A percentile compares a stretch with the other conserved stretches of the same genome.
phyloP scores from a whole-genome alignment of 64 coral and sea anemone genomes.

The Pocillopora damicornis region DNA sequence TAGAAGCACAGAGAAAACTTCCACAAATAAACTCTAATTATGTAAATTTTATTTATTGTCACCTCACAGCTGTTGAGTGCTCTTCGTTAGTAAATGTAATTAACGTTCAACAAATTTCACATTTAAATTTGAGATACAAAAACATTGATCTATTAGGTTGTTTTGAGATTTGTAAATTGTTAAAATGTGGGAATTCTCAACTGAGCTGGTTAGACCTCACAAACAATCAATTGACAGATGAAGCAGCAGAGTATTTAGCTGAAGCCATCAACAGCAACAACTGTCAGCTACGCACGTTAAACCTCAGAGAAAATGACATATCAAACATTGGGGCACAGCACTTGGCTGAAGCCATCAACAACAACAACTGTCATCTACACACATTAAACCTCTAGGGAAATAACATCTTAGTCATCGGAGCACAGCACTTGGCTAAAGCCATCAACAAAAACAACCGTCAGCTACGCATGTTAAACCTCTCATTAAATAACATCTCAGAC shows the following conservation, averaged over 20 bases:
- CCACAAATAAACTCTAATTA: background rate
- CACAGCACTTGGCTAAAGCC: background rate
- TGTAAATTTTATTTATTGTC: background rate
- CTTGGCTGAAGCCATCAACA: background rate
- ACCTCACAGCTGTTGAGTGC: background rate
- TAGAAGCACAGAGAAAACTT: constrained; percentile 2
- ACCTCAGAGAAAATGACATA: background rate
- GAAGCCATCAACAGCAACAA: background rate
- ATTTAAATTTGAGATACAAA: background rate
- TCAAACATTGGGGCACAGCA: background rate
- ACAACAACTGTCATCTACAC: background rate
- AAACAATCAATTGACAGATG: too few species aligned
- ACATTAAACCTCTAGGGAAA: background rate
- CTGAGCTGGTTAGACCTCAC: too few species aligned
- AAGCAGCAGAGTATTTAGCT: background rate
- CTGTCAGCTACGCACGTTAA: background rate
- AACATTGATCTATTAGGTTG: background rate
- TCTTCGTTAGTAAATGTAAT: background rate
- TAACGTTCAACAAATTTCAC: background rate
- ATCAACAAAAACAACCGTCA: background rate
- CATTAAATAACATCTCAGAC: too few species aligned
- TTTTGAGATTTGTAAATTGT: too few species aligned
- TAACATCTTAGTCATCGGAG: background rate
- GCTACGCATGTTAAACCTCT: too few species aligned
- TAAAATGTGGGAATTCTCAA: too few species aligned